phyloP scores from a whole-genome alignment of 2,113 vertebrate genomes.

The Tachuris rubrigastra region DNA sequence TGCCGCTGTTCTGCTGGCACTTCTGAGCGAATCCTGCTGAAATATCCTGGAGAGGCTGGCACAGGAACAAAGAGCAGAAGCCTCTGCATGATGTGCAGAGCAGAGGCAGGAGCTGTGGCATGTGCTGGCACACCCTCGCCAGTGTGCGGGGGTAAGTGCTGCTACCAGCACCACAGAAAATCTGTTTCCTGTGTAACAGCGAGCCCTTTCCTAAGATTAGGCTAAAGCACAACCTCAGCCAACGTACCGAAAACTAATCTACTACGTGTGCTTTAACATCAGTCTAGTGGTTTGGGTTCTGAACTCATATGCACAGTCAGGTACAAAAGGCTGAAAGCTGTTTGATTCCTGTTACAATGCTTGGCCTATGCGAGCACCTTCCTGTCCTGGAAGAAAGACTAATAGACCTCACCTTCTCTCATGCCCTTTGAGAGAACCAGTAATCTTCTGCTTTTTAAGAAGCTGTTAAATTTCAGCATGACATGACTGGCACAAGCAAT shows the following conservation, averaged over 20 bases:
- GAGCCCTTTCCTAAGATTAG: background rate
- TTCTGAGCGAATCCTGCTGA: background rate
- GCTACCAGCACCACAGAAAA: background rate
- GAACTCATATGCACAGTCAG: background rate
- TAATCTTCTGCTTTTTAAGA: background rate
- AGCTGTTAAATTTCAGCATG: background rate
- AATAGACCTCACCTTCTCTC: background rate
- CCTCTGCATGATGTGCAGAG: rapidly evolving
- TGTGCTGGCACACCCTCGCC: background rate
- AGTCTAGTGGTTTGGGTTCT: background rate
- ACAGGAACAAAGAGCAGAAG: background rate
- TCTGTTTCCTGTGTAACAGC: background rate
- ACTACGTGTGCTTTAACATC: rapidly evolving
- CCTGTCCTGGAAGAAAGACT: background rate
- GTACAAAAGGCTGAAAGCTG: background rate
- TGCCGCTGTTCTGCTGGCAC: rapidly evolving
- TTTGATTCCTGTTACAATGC: background rate
- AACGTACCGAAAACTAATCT: background rate
- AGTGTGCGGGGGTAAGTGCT: background rate
- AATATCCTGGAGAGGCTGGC: background rate
- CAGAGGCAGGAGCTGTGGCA: background rate
- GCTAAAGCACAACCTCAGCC: background rate
- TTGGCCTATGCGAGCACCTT: background rate
- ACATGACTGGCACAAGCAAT: rapidly evolving
- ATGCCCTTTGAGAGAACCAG: background rate